Evolutionary conservation across 2,888 invertebrate species (phyloP).

Genomic region (Drosophila maculinotata): DNA sequence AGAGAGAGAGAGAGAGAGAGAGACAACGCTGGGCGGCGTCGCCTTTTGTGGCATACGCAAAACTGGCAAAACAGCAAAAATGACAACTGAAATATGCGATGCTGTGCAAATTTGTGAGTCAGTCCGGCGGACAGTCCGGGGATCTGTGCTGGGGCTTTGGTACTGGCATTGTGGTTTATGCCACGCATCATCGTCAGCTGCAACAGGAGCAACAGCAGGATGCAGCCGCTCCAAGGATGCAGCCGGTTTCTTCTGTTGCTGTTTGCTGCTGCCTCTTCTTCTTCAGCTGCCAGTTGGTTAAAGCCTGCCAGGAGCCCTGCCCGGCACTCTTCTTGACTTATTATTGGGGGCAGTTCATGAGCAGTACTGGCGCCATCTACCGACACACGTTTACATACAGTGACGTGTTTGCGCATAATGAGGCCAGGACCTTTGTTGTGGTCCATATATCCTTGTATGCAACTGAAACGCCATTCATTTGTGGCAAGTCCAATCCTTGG

Average conservation of each 20-base stretch:
- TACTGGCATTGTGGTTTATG: slow-evolving; percentile 62
- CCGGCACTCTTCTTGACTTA: slow-evolving; percentile 43
- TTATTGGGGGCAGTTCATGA: slow-evolving; percentile 31
- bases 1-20: not conserved
- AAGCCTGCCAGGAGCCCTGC: too few species aligned
- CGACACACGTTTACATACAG: slow-evolving; percentile 9
- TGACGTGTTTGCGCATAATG: slow-evolving; percentile 70
- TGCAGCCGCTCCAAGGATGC: too few species aligned
- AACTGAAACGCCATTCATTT: slow-evolving; percentile 64
- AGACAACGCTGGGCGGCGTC: slow-evolving; percentile 15
- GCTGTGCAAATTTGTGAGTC: slow-evolving; percentile 62
- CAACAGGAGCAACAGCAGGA: slow-evolving; percentile 8
- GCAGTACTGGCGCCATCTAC: slow-evolving; percentile 13
- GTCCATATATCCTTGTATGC: slow-evolving; percentile 40
- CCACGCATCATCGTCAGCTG: slow-evolving; percentile 46
- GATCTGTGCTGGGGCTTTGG: slow-evolving; percentile 36
- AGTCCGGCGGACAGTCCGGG: slow-evolving; percentile 10
- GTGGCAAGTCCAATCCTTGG: slow-evolving; percentile 49
- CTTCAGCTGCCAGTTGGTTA: slow-evolving; percentile 12
- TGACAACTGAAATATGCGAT: slow-evolving; percentile 75
- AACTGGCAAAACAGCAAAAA: slow-evolving; percentile 74
- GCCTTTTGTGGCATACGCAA: slow-evolving; percentile 64
- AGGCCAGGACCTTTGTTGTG: slow-evolving; percentile 56
- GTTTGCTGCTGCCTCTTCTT: slow-evolving; percentile 13
- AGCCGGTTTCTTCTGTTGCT: slow-evolving; percentile 11